These are phyloP conservation scores for Leucopternis melanops DNA, from an alignment of 2,113 vertebrate genomes.

Conservation along the genomic window DNA sequence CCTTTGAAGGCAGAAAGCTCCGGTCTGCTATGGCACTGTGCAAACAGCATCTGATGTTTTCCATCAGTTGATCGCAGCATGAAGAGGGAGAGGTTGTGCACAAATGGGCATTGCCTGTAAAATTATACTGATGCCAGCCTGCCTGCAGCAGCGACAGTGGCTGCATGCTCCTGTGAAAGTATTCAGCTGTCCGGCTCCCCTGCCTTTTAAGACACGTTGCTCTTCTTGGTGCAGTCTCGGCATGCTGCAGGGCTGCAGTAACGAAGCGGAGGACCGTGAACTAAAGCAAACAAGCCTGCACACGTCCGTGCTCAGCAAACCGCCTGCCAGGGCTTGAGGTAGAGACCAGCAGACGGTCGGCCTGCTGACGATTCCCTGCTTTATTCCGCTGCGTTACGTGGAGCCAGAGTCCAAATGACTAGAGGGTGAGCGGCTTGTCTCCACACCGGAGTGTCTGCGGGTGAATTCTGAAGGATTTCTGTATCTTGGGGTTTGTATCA, in stretches of 20 bases:
- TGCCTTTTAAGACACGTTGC: background rate
- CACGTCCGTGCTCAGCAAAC: background rate
- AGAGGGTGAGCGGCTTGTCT: background rate
- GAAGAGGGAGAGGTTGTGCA: background rate
- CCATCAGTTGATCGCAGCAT: background rate
- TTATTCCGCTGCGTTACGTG: background rate
- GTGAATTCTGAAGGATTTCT: background rate
- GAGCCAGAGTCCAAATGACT: background rate
- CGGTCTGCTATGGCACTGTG: rapidly evolving
- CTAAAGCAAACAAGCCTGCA: background rate
- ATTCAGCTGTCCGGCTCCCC: background rate
- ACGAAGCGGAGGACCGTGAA: background rate
- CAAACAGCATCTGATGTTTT: background rate
- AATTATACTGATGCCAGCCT: background rate
- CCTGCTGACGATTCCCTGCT: background rate
- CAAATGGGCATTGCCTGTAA: background rate
- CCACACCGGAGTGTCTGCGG: background rate
- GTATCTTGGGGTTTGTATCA: background rate
- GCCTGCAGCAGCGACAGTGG: background rate
- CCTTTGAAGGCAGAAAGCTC: background rate
- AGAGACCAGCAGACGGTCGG: background rate
- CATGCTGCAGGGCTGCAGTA: background rate
- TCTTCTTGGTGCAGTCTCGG: background rate
- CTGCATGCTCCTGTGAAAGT: rapidly evolving
- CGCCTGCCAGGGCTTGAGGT: background rate